These are phyloP conservation scores for Pyrrhosoma nymphula DNA, from an alignment of 2,888 invertebrate species.

Conservation along the genomic window DNA sequence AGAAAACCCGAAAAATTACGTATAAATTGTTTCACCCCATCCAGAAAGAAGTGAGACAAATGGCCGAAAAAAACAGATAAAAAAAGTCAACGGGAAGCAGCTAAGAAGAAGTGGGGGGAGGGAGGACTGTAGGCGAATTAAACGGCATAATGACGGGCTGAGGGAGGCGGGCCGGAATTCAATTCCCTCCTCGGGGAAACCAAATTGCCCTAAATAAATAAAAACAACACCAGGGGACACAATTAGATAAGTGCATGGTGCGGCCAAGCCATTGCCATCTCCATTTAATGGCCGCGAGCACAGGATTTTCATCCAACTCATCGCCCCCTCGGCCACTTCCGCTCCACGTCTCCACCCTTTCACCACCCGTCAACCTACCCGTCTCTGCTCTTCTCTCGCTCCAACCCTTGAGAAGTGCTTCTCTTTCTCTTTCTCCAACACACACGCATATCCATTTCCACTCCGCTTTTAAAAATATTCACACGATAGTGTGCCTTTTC, in stretches of 20 bases:
- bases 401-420: not conserved
- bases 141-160: slow-evolving; percentile 35
- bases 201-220: not conserved
- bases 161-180: slow-evolving; percentile 6
- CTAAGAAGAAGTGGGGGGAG: too few species aligned
- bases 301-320: not conserved
- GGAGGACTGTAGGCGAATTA: not conserved
- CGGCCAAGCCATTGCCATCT: not conserved
- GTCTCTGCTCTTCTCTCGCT: not conserved
- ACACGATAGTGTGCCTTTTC: not conserved
- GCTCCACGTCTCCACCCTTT: not conserved
- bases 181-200: slow-evolving; percentile 36
- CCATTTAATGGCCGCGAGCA: not conserved
- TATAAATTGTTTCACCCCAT: slow-evolving; percentile 19
- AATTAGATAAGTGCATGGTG: not conserved
- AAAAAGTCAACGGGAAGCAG: not conserved
- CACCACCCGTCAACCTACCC: not conserved
- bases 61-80: not conserved
- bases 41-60: not conserved
- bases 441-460: not conserved
- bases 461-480: not conserved
- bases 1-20: not conserved
- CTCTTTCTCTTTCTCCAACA: not conserved
- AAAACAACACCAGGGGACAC: not conserved
- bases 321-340: not conserved